These are phyloP conservation scores for Pseudococcus jackbeardsleyi DNA, from an alignment of 2,888 invertebrate genomes.

Conservation along the genomic window DNA sequence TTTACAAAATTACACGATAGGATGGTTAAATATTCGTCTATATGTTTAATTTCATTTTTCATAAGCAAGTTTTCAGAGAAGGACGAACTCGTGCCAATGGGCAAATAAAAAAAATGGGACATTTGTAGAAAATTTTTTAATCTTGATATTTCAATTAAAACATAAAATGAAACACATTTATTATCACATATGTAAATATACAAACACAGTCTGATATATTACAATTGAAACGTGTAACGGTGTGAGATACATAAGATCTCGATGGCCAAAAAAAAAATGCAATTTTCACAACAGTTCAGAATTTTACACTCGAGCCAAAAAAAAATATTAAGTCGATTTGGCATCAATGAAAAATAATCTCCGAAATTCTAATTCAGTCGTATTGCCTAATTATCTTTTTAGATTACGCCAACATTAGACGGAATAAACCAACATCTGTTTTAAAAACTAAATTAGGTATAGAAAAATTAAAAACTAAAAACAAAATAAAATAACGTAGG, in stretches of 20 bases:
- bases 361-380: neutral
- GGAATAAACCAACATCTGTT: neutral
- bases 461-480: slow-evolving; percentile 23
- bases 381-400: neutral
- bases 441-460: neutral
- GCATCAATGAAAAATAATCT: too few species aligned
- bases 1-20: slow-evolving; percentile 43
- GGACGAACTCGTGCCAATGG: neutral
- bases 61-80: neutral
- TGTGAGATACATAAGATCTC: neutral
- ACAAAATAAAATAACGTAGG: neutral
- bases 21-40: slow-evolving; percentile 25
- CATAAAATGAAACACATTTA: slow-evolving; percentile 22
- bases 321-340: too few species aligned
- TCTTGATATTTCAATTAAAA: neutral
- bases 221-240: slow-evolving; percentile 12
- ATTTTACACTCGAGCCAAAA: too few species aligned
- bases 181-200: slow-evolving; percentile 31
- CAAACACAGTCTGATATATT: slow-evolving; percentile 31
- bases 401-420: neutral
- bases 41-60: slow-evolving; percentile 21
- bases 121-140: neutral
- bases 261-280: too few species aligned
- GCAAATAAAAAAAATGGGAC: neutral
- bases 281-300: too few species aligned